Evolutionary conservation across 2,888 invertebrate species (phyloP), one percentile per base, ranked within the genome.

Genomic region (Euspilapteryx auroguttella): DNA sequence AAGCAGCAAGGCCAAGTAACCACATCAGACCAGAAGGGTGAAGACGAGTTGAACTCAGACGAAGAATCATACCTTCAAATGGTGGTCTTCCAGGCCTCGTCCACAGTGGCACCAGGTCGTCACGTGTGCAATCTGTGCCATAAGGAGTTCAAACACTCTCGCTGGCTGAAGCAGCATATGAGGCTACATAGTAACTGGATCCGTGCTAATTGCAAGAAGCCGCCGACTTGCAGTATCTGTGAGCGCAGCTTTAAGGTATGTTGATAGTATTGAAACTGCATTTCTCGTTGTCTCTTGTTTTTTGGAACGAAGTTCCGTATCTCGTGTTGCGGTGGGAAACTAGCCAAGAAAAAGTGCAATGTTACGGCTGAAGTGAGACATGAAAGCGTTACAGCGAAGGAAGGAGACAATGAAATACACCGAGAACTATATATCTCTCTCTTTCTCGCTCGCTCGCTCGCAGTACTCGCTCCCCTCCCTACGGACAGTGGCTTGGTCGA

Each of bases 141-240:
- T 28, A 80, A 81, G 37, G 82, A 82, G 49, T 82, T 82, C 44
- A 80, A 80, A 35, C 80, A 81, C 36, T 77, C 79, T 4, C 65
- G 79, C 27, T 82, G 82, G 64, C 54, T 82, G 7, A 80, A 81
- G 39, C 76, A 78, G 35, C 82, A 82, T 39, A 82, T 82, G 82
- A 53, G 79, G 12, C 79, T 78, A 0, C 82, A 82, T 37, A 64
- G 78, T 9, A 82, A 82, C 52, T 82, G 82, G 82, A 82, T 82
- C 38, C 78, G 75, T 40, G 82, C 82, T 1, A 82, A 82, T 36
- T 82, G 82, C 49, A 82, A 82, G 57, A 81, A 81, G 42, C 81
- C 81, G 12, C 82, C 82, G 2, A 79, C 78, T 55, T 82, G 82
- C 42, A 64, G 69, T 10, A 77, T 82, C 24, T 82, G 82, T 35